phyloP scores from a whole-genome alignment of 2,888 invertebrate genomes.

The Steinernema hermaphroditum region DNA sequence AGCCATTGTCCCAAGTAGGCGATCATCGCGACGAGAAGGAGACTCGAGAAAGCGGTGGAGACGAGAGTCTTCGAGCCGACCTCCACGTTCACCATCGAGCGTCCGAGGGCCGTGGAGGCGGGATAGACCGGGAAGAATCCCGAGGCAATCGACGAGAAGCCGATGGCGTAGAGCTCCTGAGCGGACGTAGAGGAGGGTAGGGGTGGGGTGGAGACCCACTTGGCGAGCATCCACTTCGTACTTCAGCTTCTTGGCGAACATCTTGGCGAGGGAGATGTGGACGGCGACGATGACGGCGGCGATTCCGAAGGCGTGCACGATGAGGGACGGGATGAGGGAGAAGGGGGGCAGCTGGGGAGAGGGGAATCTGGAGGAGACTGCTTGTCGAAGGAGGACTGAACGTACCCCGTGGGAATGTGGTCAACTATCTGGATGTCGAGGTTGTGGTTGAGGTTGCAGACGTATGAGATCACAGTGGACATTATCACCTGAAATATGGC shows the following conservation, averaged over 20 bases:
- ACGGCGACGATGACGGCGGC: slow-evolving; percentile 69
- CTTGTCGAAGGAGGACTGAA: too few relatives aligned
- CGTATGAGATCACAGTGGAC: slow-evolving; percentile 67
- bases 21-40: slow-evolving; percentile 78
- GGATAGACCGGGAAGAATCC: slow-evolving; percentile 70
- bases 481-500: too few relatives aligned
- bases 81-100: slow-evolving; percentile 77
- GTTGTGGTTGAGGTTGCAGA: slow-evolving; percentile 61
- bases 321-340: slow-evolving; percentile 51
- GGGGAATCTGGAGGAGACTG: too few relatives aligned
- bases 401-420: slow-evolving; percentile 68
- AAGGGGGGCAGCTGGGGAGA: slow-evolving; percentile 52
- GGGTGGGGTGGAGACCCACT: slow-evolving; percentile 57
- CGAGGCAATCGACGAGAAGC: slow-evolving; percentile 74
- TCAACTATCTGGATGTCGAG: slow-evolving; percentile 67
- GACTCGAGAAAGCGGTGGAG: slow-evolving; percentile 80
- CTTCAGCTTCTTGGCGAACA: slow-evolving; percentile 67
- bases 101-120: slow-evolving; percentile 69
- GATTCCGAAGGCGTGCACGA: slow-evolving; percentile 67
- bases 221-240: slow-evolving; percentile 70
- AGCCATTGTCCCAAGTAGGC: slow-evolving; percentile 82
- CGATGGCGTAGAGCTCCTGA: slow-evolving; percentile 63
- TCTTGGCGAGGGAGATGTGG: slow-evolving; percentile 69
- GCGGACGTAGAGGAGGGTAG: neutral
- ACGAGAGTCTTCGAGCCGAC: slow-evolving; percentile 81